Conservation (phyloP, 2,113 vertebrate species). For the Dendropsophus ebraccatus region DNA sequence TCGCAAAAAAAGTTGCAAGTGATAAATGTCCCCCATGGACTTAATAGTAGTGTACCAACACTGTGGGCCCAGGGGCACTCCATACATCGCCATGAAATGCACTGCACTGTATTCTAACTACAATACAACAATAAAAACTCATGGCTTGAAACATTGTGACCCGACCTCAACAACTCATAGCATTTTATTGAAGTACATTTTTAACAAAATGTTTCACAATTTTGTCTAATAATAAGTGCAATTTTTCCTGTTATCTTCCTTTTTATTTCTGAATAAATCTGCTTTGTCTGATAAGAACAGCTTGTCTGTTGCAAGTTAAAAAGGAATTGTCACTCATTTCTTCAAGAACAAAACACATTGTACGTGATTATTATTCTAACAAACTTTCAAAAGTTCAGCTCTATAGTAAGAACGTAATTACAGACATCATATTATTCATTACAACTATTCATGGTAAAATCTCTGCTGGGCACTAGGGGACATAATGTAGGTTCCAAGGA, state of each 20-base stretch:
- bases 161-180: too few species aligned
- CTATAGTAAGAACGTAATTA: not conserved
- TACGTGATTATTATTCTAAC: slow-evolving; percentile 35
- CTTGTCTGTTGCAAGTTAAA: slow-evolving; percentile 33
- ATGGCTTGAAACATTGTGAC: too few species aligned
- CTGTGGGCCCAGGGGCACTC: too few species aligned
- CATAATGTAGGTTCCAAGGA: not conserved
- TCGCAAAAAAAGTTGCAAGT: too few species aligned
- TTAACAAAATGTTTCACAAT: slow-evolving; percentile 28
- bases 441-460: not conserved
- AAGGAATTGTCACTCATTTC: slow-evolving; percentile 48
- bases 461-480: not conserved
- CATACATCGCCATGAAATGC: too few species aligned
- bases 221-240: slow-evolving; percentile 19
- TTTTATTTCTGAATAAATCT: slow-evolving; percentile 48
- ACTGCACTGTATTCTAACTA: too few species aligned
- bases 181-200: slow-evolving; percentile 1
- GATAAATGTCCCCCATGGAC: too few species aligned
- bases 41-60: too few species aligned
- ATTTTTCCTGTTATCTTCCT: slow-evolving; percentile 21
- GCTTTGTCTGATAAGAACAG: slow-evolving; percentile 54
- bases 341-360: slow-evolving; percentile 37
- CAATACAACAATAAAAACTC: too few species aligned
- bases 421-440: not conserved
- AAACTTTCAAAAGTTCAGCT: slow-evolving; percentile 4